Conservation (phyloP, 2,888 invertebrate genomes). For the Chymomyza procnemis region DNA sequence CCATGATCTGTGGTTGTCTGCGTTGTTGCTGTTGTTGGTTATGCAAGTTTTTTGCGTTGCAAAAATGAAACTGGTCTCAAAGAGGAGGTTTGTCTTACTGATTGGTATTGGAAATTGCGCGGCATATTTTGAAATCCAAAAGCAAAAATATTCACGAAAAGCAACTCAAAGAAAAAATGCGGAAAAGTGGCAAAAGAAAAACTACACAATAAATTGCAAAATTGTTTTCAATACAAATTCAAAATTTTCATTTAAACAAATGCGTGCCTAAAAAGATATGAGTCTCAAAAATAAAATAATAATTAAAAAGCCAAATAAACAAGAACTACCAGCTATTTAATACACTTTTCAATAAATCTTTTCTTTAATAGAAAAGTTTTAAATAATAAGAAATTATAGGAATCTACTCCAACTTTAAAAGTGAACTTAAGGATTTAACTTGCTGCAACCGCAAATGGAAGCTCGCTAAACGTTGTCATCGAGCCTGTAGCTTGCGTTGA, state of each 20-base stretch:
- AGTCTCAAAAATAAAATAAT: background rate
- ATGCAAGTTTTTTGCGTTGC: conserved; percentile 47
- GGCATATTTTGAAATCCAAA: conserved; percentile 4
- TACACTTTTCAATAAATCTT: background rate
- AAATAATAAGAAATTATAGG: too few relatives aligned
- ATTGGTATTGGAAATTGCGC: conserved; percentile 33
- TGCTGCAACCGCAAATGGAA: too few relatives aligned
- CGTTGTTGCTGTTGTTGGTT: conserved; percentile 30
- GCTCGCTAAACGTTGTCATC: too few relatives aligned
- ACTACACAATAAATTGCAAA: conserved; percentile 25
- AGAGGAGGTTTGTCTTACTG: background rate
- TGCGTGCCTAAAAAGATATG: background rate
- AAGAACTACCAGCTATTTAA: background rate
- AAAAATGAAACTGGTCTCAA: conserved; percentile 59
- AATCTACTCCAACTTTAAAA: too few relatives aligned
- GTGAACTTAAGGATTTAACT: too few relatives aligned
- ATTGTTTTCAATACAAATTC: background rate
- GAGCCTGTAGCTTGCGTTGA: too few relatives aligned
- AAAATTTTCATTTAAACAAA: background rate
- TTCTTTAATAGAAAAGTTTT: too few relatives aligned
- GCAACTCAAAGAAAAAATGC: background rate
- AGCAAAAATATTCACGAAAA: background rate
- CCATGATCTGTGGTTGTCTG: conserved; percentile 36
- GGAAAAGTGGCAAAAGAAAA: conserved; percentile 41
- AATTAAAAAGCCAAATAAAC: background rate